Evolutionary conservation across 2,797 vertebrate species (phyloP).

Genomic region (Cyprinodon diabolis): DNA sequence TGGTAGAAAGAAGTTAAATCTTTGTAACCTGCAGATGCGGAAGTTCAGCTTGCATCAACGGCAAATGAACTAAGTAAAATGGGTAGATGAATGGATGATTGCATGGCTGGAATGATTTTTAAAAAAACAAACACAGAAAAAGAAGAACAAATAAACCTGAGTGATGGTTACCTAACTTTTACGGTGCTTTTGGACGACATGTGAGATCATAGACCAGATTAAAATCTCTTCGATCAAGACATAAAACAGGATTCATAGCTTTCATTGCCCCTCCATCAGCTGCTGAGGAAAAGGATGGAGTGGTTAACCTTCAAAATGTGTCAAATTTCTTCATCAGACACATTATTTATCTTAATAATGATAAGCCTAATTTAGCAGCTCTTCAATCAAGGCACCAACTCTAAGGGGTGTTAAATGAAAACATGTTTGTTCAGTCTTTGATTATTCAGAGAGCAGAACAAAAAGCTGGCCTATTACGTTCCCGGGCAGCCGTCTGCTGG

Average conservation of each 20-base stretch:
- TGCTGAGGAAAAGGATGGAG: conserved; percentile 41
- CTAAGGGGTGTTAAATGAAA: conserved; percentile 37
- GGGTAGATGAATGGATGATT: conserved; percentile 69
- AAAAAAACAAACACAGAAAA: conserved; percentile 68
- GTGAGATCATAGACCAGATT: conserved; percentile 31
- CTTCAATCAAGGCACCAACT: conserved; percentile 36
- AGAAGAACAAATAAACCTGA: conserved; percentile 68
- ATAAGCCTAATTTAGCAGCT: conserved; percentile 62
- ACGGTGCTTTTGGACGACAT: conserved; percentile 50
- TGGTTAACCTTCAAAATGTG: conserved; percentile 70
- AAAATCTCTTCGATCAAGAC: conserved; percentile 24
- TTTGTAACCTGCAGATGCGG: conserved; percentile 69
- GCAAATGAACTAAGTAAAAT: conserved; percentile 41
- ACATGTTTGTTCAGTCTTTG: conserved; percentile 45
- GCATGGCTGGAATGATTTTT: conserved; percentile 53
- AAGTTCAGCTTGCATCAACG: conserved; percentile 58
- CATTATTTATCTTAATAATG: conserved; percentile 68
- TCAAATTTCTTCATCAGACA: conserved; percentile 49
- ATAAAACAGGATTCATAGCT: conserved; percentile 47
- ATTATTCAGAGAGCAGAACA: conserved; percentile 48
- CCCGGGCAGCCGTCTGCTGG: conserved; percentile 26
- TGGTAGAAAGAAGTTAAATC: conserved; percentile 45
- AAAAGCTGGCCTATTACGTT: conserved; percentile 54
- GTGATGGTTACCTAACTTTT: conserved; percentile 53
- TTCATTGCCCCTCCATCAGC: conserved; percentile 44